These are phyloP conservation scores for Naso thynnoides DNA, from an alignment of 2,797 vertebrate genomes.

Conservation along the genomic window DNA sequence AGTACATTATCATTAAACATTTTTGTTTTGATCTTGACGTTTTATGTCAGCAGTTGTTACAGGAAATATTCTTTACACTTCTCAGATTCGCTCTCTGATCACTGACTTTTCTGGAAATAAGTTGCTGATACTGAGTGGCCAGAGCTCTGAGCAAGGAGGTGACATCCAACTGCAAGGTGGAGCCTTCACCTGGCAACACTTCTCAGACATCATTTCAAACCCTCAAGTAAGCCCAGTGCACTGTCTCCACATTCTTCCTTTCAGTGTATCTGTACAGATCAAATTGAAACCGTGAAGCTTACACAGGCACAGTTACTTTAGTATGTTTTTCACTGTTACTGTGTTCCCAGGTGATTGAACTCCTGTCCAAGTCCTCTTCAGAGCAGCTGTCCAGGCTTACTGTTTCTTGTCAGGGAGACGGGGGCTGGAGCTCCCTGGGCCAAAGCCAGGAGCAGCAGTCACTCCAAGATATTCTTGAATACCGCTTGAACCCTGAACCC, in stretches of 20 bases:
- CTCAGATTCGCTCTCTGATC: slow-evolving; percentile 89
- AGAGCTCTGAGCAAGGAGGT: slow-evolving; percentile 91
- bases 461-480: slow-evolving; percentile 85
- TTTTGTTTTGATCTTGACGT: slow-evolving; percentile 4
- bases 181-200: slow-evolving; percentile 90
- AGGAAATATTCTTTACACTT: slow-evolving; percentile 7
- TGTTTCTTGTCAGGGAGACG: slow-evolving; percentile 92
- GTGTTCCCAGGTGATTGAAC: slow-evolving; percentile 87
- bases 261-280: neutral
- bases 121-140: slow-evolving; percentile 92
- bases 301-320: neutral
- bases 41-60: neutral
- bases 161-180: slow-evolving; percentile 92
- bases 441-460: slow-evolving; percentile 85
- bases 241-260: neutral
- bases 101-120: slow-evolving; percentile 90
- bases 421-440: slow-evolving; percentile 92
- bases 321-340: slow-evolving; percentile 17
- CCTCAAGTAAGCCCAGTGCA: slow-evolving; percentile 83
- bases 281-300: neutral
- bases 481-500: slow-evolving; percentile 91
- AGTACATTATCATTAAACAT: neutral
- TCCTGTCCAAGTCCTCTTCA: slow-evolving; percentile 87
- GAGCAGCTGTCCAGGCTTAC: slow-evolving; percentile 89
- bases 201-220: slow-evolving; percentile 89